Evolutionary conservation across 2,113 vertebrate species (phyloP).

Genomic region (Lichenostomus cassidix): DNA sequence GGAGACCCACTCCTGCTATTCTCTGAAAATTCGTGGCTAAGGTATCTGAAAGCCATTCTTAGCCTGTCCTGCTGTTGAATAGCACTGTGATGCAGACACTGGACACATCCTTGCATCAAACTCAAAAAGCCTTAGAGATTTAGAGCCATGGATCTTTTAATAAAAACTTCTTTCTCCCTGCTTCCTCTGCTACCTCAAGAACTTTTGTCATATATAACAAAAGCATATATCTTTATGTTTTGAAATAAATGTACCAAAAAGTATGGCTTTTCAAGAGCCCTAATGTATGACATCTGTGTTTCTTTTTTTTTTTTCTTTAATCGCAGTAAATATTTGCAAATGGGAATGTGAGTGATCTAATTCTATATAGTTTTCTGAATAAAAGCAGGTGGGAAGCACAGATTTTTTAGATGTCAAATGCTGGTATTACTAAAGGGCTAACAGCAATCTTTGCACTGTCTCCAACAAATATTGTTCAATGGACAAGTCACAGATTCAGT

Average conservation of each 20-base stretch:
- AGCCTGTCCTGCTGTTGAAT: not conserved
- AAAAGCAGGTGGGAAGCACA: not conserved
- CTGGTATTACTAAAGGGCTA: not conserved
- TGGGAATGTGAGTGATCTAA: not conserved
- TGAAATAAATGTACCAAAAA: not conserved
- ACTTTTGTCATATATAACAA: not conserved
- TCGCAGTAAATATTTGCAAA: not conserved
- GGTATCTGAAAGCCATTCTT: not conserved
- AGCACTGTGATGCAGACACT: fast-evolving
- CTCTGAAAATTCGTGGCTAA: not conserved
- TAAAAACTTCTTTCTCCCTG: not conserved
- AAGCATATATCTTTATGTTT: not conserved
- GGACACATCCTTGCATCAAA: no score
- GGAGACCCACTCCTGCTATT: not conserved
- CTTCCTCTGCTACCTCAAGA: not conserved
- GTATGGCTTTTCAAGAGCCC: not conserved
- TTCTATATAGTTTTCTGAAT: not conserved
- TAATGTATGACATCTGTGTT: not conserved
- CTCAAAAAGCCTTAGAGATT: not conserved
- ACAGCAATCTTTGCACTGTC: not conserved
- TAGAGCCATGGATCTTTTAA: not conserved
- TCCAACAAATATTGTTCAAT: not conserved
- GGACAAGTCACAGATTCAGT: not conserved
- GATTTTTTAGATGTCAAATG: not conserved
- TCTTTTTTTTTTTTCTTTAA: not conserved